Evolutionary conservation across 2,113 vertebrate species (phyloP).

Genomic region (Gallinago media): DNA sequence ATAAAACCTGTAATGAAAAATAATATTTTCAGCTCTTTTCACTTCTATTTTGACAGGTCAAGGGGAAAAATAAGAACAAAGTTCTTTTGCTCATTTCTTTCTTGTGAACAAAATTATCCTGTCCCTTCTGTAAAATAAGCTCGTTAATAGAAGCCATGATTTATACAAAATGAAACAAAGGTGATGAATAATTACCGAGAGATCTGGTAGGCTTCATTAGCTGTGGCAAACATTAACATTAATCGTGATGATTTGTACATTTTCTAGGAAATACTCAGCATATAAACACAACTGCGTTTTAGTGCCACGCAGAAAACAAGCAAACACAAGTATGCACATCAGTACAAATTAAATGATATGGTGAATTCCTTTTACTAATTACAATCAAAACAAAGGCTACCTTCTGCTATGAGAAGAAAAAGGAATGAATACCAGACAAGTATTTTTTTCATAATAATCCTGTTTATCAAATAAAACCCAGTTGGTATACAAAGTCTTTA

Average conservation of each 20-base stretch:
- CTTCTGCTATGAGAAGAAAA: background rate
- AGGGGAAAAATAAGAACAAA: background rate
- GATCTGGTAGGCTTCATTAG: background rate
- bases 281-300: background rate
- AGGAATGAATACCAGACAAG: background rate
- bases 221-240: background rate
- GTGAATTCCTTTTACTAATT: background rate
- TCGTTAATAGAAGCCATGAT: background rate
- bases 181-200: background rate
- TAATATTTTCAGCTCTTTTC: slow-evolving; percentile 2
- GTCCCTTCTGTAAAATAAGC: background rate
- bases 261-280: background rate
- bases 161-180: background rate
- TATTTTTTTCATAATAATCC: background rate
- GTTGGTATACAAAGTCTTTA: background rate
- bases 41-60: background rate
- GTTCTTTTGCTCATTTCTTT: background rate
- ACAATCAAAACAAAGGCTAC: background rate
- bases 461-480: background rate
- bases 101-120: background rate
- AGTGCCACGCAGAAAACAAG: background rate
- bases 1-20: slow-evolving; percentile 34
- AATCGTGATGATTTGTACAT: background rate
- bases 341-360: background rate
- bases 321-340: background rate